Evolutionary conservation across 2,797 vertebrate genomes (phyloP), one percentile per base, ranked within the genome.

Genomic region (Buphagus erythrorhynchus): DNA sequence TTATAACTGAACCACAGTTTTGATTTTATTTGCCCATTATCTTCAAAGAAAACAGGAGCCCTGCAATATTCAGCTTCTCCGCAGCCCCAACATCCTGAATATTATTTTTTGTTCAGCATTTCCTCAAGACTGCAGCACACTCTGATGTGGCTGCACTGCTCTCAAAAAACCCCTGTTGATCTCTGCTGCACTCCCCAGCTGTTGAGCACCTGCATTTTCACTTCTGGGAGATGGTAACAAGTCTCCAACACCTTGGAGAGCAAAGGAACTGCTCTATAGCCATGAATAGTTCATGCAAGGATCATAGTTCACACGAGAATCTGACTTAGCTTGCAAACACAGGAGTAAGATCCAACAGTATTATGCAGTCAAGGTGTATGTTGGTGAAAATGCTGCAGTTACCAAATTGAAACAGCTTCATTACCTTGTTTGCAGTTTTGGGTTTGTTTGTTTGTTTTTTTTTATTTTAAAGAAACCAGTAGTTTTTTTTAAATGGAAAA

Each of bases 131-230:
- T 28, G 16, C 26, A 67, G 52, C 33, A 25, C 17, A 7, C 6
- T 3, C 5, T 29, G 29, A 59, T n/a, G 29, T 25, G 25, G 45
- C 14, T 67, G 5, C 7, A 4, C 18, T 16, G 15, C 9, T 75
- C 14, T 18, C 35, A 26, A 42, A 45, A 17, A 63, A 31, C n/a
- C 33, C 0, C 2, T 6, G 6, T 4, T 1, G 0, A 26, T 11
- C 28, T 48, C 61, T 36, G 11, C 46, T 75, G 24, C 15, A 0
- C 5, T 63, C 13, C 22, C 25, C 33, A 71, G 52, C 11, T 68
- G 36, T 1, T 48, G 12, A 18, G n/a, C 29, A 77, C 22, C 28
- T 5, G 13, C 2, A 3, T 1, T 0, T 6, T 33, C 33, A 43
- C 15, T 48, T 58, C 31, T 54, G 61, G 16, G n/a, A 49, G 5